A percentile compares a stretch with the other conserved stretches of the same genome.
Conservation (phyloP, 2,888 invertebrate species). For the Andrena dorsata region DNA sequence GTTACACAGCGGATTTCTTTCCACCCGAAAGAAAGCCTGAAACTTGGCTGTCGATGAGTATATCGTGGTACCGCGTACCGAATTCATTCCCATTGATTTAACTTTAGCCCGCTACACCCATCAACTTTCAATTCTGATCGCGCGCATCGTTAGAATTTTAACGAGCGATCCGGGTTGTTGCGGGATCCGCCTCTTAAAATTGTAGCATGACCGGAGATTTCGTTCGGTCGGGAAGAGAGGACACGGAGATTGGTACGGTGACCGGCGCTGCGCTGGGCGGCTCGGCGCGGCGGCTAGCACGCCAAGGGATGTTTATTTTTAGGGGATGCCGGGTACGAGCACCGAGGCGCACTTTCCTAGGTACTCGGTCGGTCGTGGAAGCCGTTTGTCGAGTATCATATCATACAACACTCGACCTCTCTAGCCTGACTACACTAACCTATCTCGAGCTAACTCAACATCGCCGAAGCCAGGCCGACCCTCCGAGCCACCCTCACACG, state of each 20-base stretch:
- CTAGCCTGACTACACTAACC: constrained; percentile 71
- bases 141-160: constrained; percentile 16
- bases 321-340: constrained; percentile 59
- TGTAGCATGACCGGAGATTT: not conserved
- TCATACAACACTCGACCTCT: constrained; percentile 79
- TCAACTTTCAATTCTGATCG: constrained; percentile 1
- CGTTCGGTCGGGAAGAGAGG: not conserved
- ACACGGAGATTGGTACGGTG: constrained; percentile 25
- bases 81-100: not conserved
- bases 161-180: not conserved
- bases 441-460: constrained; percentile 72
- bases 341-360: constrained; percentile 63
- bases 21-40: not conserved
- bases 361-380: constrained; percentile 70
- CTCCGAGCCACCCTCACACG: constrained; percentile 57
- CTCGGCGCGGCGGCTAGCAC: not conserved
- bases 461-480: constrained; percentile 62
- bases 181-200: not conserved
- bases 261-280: not conserved
- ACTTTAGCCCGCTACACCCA: constrained; percentile 3
- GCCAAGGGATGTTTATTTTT: constrained; percentile 71
- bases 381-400: constrained; percentile 79
- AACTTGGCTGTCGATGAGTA: constrained; percentile 19
- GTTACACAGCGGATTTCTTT: constrained; percentile 9
- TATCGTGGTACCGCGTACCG: not conserved